Base-by-base conservation (phyloP, 2,797 vertebrate genomes). In the Arnoldichthys spilopterus region DNA sequence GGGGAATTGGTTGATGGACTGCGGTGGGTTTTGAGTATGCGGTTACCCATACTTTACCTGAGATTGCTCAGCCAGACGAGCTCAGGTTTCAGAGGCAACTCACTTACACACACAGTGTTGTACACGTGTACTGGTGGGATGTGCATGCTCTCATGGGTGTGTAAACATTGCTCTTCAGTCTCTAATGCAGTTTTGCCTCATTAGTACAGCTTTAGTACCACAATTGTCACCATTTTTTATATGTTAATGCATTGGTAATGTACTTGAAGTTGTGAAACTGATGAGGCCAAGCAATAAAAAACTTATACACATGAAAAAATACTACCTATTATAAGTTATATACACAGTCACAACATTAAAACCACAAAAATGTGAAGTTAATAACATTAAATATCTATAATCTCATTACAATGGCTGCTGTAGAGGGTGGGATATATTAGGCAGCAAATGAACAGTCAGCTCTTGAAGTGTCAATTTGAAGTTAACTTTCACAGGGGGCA, bases 1-100 rank as follows among this genome's bases (percentile, higher is more conserved):
- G 37, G 49, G 56, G 78, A 81, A 79, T 82, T 76, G 74, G 67
- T 73, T 59, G 77, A 83, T 85, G 83, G 71, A 80, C 83, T 81
- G 83, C 9, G 67, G 82, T 63, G 43, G 77, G 63, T 81, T 82
- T 66, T 77, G 79, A 82, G 82, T 61, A 61, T 86, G 85, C 67
- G 85, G 79, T 84, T 83, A 75, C 77, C 72, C 66, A 74, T 24
- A 12, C 68, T 78, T 59, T 79, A 75, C 79, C 45, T 76, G 76
- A 71, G 62, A 84, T 80, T 76, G 53, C 82, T 84, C 81, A 79
- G 76, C 71, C 58, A 37, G 56, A 45, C 11, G 20, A 53, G 76
- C 80, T 87, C 75, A 64, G 28, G 81, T 87, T 86, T 86, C 87
- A 82, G 54, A 12, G 20, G 72, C 34, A 74, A 61, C 47, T 79